Conservation (phyloP, 2,797 vertebrate genomes). For the Darevskia nairensis region DNA sequence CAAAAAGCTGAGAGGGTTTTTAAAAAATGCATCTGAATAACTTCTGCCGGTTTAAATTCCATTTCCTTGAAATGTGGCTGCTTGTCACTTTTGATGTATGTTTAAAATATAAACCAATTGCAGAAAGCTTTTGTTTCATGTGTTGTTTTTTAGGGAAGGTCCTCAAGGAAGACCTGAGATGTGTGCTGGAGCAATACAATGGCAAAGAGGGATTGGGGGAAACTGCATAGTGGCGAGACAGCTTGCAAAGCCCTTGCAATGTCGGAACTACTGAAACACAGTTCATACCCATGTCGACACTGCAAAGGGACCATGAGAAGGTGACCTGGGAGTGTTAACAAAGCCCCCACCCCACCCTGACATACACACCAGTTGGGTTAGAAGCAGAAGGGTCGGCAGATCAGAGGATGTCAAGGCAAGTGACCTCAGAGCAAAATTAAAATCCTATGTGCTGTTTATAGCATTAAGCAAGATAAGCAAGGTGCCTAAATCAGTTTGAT, state of each 20-base stretch:
- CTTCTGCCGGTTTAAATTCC: slow-evolving; percentile 2
- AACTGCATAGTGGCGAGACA: not conserved
- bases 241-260: not conserved
- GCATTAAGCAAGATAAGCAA: not conserved
- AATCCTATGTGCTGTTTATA: not conserved
- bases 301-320: not conserved
- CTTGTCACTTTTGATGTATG: not conserved
- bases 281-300: not conserved
- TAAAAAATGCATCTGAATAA: slow-evolving; percentile 11
- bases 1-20: not conserved
- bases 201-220: not conserved
- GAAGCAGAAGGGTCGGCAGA: not conserved
- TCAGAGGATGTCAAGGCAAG: not conserved
- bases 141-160: not conserved
- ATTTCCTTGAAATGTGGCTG: not conserved
- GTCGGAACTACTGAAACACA: not conserved
- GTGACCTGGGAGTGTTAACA: no score
- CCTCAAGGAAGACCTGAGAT: not conserved
- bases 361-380: not conserved
- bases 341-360: not conserved
- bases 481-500: not conserved
- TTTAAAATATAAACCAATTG: slow-evolving; percentile 24
- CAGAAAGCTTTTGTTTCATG: slow-evolving; percentile 9
- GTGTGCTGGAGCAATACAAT: no score
- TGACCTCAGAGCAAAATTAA: not conserved